Base-by-base conservation (phyloP, 2,113 vertebrate species). In the Scalopus aquaticus region DNA sequence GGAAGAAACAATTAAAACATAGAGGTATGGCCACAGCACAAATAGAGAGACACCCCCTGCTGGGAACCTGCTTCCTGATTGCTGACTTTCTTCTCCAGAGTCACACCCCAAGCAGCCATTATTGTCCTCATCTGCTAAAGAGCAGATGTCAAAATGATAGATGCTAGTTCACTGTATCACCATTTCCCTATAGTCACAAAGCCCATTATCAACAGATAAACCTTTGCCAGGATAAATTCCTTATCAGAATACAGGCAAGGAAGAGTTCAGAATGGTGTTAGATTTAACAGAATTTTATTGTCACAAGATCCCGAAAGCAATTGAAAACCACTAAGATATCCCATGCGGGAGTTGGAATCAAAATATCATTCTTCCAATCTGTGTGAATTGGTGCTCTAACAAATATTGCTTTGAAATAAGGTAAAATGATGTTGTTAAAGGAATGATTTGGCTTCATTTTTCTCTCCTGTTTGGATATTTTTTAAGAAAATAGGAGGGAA, bases 171-270 rank as follows among this genome's bases (percentile, higher is more conserved):
- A 69, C 9, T 35, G 35, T 95, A 97, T 95, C 96, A 98, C 42
- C 76, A 96, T 92, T 96, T 98, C 96, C 97, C 95, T 97, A 72
- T 88, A 97, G 96, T 82, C 93, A 88, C 0, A 0, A 83, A 96
- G 44, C 5, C 93, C 67, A 73, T 96, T 97, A 97, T 95, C 97
- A 97, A 93, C 46, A 94, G 4, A 98, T 97, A 98, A 98, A 97
- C 91, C 78, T 67, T 74, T 56, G 49, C 89, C 87, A 95, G 90
- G 67, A 97, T 97, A 96, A 35, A 85, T 95, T 97, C 95, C 95
- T 97, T 98, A 97, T 96, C 97, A 96, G 86, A 97, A 96, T 74
- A 88, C 0, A 8, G 88, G 77, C 84, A 94, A 95, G 58, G 70
- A 96, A 93, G 51, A 96, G 70, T 92, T 97, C 91, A 95, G 98